phyloP scores from a whole-genome alignment of 2,113 vertebrate species.

The Orthonyx spaldingii region DNA sequence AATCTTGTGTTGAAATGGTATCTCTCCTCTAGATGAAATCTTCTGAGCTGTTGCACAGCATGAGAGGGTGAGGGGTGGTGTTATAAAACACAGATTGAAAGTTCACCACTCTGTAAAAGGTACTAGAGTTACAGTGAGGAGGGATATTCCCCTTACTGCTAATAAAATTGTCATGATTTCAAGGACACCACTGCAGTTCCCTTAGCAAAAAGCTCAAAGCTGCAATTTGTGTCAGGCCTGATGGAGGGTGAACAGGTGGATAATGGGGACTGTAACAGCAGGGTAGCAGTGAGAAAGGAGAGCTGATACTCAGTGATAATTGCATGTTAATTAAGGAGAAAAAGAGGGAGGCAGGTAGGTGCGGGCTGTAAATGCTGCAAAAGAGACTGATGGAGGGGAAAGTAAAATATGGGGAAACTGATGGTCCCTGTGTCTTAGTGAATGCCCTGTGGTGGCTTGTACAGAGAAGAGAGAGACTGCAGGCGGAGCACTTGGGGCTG shows the following conservation, averaged over 20 bases:
- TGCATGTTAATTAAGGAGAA: background rate
- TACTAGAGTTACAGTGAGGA: background rate
- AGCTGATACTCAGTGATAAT: background rate
- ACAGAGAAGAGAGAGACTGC: background rate
- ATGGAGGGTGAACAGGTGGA: background rate
- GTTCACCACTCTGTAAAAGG: background rate
- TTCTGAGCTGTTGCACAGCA: background rate
- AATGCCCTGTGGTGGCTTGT: background rate
- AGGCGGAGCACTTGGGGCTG: background rate
- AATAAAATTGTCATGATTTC: background rate
- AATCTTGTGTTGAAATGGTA: conserved; percentile 20
- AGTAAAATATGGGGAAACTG: background rate
- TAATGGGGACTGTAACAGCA: background rate
- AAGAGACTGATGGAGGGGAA: background rate
- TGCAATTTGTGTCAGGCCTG: background rate
- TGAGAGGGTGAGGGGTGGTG: background rate
- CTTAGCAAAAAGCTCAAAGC: background rate
- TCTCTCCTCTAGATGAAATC: background rate
- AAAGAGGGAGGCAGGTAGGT: background rate
- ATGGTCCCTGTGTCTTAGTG: background rate
- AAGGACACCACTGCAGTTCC: background rate
- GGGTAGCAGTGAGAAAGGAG: background rate
- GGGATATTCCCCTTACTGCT: background rate
- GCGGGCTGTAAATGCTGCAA: background rate
- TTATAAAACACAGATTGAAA: background rate